A percentile compares a stretch with the other conserved stretches of the same genome.
Conservation (phyloP, 1,140 invertebrate species). For the Brachionus manjavacas region DNA sequence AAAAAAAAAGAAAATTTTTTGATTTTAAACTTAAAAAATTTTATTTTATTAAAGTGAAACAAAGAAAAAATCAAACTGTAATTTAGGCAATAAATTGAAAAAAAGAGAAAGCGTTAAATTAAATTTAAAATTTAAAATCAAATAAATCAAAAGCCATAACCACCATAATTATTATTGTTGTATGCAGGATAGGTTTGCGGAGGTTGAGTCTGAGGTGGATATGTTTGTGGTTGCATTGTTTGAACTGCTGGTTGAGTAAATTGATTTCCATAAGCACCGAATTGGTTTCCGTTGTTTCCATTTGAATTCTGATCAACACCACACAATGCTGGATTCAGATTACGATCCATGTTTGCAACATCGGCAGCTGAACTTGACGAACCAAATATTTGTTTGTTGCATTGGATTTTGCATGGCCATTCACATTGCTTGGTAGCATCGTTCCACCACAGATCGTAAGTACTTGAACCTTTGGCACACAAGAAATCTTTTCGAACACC, state of each 20-base stretch:
- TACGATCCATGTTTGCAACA: background rate
- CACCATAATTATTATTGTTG: constrained; percentile 36
- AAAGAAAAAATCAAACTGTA: no score
- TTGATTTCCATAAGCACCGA: constrained; percentile 14
- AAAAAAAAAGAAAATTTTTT: no score
- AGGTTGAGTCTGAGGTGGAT: background rate
- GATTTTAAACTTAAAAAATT: no score
- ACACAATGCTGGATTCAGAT: background rate
- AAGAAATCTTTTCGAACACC: constrained; percentile 30
- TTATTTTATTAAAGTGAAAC: no score
- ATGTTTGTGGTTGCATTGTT: background rate
- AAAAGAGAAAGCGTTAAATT: background rate
- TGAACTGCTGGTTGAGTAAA: background rate
- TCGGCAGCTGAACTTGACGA: background rate
- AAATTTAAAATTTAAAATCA: no score
- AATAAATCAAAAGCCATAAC: background rate
- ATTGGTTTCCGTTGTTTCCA: background rate
- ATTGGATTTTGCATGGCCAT: constrained; percentile 39
- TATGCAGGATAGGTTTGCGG: background rate
- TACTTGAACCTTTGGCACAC: constrained; percentile 27
- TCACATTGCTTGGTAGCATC: constrained; percentile 38
- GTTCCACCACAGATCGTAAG: constrained; percentile 42
- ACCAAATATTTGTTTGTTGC: background rate
- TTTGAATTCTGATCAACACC: background rate
- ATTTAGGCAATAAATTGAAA: no score